A percentile compares a stretch with the other conserved stretches of the same genome.
Conservation (phyloP, 2,797 vertebrate genomes). For the Galagoides demidoff region DNA sequence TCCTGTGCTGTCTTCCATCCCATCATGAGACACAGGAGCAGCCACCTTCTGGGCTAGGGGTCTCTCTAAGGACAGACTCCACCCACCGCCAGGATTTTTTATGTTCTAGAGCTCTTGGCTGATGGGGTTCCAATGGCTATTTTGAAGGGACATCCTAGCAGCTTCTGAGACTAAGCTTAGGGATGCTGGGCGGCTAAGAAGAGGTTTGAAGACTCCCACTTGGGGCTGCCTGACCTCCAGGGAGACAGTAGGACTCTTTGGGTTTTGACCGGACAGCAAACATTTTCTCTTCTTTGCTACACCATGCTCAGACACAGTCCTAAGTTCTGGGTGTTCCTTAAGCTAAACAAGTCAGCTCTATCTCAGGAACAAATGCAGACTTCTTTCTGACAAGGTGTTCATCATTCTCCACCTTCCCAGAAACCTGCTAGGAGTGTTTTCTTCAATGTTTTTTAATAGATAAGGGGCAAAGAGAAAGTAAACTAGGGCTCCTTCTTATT, state of each 20-base stretch:
- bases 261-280: neutral
- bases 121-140: neutral
- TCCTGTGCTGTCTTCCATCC: neutral
- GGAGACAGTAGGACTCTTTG: neutral
- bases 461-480: neutral
- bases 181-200: neutral
- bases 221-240: neutral
- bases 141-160: neutral
- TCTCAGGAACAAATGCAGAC: neutral
- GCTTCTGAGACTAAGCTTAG: neutral
- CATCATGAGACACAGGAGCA: fast-evolving
- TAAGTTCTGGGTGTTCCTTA: neutral
- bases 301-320: neutral
- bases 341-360: neutral
- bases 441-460: neutral
- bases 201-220: neutral
- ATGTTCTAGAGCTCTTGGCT: neutral
- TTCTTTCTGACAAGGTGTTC: neutral
- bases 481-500: neutral
- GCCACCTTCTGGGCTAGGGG: neutral
- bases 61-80: neutral
- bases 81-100: neutral
- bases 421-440: neutral
- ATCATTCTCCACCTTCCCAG: neutral
- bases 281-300: neutral